phyloP scores from a whole-genome alignment of 2,113 vertebrate species.

The Scytalopus superciliaris region DNA sequence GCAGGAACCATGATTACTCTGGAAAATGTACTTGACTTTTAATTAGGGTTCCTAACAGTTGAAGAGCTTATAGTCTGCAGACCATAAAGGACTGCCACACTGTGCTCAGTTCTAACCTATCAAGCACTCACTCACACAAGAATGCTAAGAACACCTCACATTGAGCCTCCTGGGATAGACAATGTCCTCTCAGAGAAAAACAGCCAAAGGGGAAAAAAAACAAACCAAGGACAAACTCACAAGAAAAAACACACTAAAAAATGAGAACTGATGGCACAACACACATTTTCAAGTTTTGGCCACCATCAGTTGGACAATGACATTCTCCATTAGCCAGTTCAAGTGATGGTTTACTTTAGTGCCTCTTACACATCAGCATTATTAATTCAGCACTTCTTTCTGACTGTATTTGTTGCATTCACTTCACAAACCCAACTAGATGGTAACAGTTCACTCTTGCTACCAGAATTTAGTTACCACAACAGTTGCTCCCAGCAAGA shows the following conservation, averaged over 20 bases:
- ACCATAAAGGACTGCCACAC: not conserved
- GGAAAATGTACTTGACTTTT: not conserved
- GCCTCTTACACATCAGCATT: not conserved
- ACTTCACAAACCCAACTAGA: not conserved
- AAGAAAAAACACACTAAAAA: not conserved
- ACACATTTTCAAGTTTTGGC: not conserved
- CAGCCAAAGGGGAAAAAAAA: fast-evolving
- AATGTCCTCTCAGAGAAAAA: not conserved
- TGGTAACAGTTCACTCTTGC: not conserved
- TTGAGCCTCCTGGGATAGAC: not conserved
- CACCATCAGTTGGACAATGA: not conserved
- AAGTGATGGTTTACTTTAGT: not conserved
- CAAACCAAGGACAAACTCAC: not conserved
- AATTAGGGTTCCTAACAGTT: not conserved
- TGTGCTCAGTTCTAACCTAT: not conserved
- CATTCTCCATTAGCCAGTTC: not conserved
- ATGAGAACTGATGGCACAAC: not conserved
- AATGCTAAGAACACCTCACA: not conserved
- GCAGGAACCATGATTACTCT: not conserved
- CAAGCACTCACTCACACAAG: not conserved
- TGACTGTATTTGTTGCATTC: not conserved
- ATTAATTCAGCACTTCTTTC: not conserved
- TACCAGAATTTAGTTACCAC: not conserved
- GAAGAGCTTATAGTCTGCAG: not conserved
- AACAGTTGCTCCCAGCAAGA: not conserved